These are phyloP conservation scores for Leptonema lineaticorne DNA, from an alignment of 1,140 invertebrate species.

Conservation along the genomic window DNA sequence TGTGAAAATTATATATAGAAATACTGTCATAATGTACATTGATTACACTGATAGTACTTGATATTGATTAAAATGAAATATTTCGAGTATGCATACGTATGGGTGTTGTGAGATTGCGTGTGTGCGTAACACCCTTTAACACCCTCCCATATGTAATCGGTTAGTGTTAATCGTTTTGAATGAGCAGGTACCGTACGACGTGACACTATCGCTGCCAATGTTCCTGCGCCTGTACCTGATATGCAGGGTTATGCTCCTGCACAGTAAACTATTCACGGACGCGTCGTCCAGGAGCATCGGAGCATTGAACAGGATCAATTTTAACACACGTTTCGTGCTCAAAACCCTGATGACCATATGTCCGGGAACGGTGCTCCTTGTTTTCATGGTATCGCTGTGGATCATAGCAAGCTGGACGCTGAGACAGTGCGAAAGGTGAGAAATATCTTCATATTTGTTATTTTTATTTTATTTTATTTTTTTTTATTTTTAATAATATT, in stretches of 20 bases:
- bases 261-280: conserved; percentile 99
- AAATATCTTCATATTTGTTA: background rate
- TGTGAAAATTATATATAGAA: too few relatives aligned
- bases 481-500: too few relatives aligned
- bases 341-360: conserved; percentile 99
- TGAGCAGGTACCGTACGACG: conserved; percentile 87
- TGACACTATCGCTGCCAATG: conserved; percentile 97
- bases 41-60: too few relatives aligned
- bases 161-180: conserved; percentile 13
- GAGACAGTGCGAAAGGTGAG: conserved; percentile 97
- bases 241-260: conserved; percentile 97
- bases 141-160: background rate
- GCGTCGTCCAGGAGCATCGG: conserved; percentile 92
- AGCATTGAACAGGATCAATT: conserved; percentile 98
- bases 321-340: conserved; percentile 98
- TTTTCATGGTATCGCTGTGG: conserved; percentile 99
- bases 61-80: too few relatives aligned
- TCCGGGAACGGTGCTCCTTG: conserved; percentile 95
- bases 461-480: background rate
- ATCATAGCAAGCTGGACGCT: conserved; percentile 99
- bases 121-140: background rate
- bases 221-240: conserved; percentile 98
- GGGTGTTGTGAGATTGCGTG: too few relatives aligned
- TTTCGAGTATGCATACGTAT: too few relatives aligned
- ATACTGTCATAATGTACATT: too few relatives aligned